Evolutionary conservation across 2,113 vertebrate genomes (phyloP), one percentile per base, ranked within the genome.

Genomic region (Puntigrus tetrazona): DNA sequence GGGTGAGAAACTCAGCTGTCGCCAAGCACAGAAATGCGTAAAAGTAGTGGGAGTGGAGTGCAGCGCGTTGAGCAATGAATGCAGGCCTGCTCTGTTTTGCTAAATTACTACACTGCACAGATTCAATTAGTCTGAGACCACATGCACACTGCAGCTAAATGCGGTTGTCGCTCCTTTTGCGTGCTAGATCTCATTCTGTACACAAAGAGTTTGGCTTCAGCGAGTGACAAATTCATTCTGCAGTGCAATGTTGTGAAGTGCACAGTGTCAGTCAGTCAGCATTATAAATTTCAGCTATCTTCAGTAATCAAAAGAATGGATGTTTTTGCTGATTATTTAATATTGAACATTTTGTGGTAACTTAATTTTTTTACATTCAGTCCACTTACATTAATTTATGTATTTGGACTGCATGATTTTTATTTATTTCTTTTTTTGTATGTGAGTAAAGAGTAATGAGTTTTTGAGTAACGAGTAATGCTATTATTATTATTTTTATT

Each of bases 1-100:
- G 59, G 78, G 59, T 80, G 78, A 78, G 52, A 80, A 50, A 45
- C 41, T 65, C 41, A 67, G 78, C 59, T 80, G 59, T 80, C 41
- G 41, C 38, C 45, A 22, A 80, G 20, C 77, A 79, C 59, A 31
- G 78, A 67, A 47, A 80, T 73, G 38, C 38, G 70, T 45, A 73
- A 73, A 38, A 61, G n/a, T 63, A 20, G 77, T 61, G 77, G 36
- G 55, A 83, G 82, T 70, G 52, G 47, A 74, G n/a, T 25, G 13
- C 75, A 57, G n/a, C 59, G 52, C 77, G 61, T 78, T 43, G n/a
- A 29, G 57, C 25, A 45, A 11, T 63, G 41, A 65, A 22, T 80
- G 11, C 38, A 65, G 27, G 43, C 59, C 38, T 20, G 25, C 38
- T 43, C 38, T 18, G 10, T 45, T 13, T n/a, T 67, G 41, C 25